Evolutionary conservation across 2,797 vertebrate species (phyloP), one percentile per base, ranked within the genome.

Genomic region (Pterois miles): DNA sequence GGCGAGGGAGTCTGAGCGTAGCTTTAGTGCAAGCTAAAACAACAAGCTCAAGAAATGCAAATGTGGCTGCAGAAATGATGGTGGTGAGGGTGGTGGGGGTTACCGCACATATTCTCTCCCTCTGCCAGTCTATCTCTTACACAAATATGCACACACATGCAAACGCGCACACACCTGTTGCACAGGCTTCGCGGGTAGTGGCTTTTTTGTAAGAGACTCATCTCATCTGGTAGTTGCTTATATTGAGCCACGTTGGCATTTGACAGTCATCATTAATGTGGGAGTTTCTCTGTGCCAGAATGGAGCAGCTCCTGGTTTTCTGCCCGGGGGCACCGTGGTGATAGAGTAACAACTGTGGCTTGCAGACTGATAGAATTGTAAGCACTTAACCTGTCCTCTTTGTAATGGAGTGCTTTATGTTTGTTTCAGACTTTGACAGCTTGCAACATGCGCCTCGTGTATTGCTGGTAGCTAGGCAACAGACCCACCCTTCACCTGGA

Each of bases 21-120:
- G 87, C 87, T 89, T 77, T 57, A 91, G 90, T 86, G 75, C 82
- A 74, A 85, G 89, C 89, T 92, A 88, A 95, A 94, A 94, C 86
- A 95, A 94, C 93, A 93, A 85, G 82, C 84, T 86, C 60, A 53
- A 88, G 74, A 93, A 90, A 95, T 91, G 89, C 91, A 91, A 94
- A 93, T 92, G 78, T 63, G 80, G 76, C 81, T 86, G 40, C 75
- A 84, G 68, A 67, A 72, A 53, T 59, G 1, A 34, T 38, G 33
- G 56, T 58, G 54, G 27, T 43, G 48, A 34, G 59, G 48, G 5
- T 5, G 73, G 78, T 3, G 56, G 74, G 69, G 59, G 56, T 67
- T 74, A 72, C 84, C 63, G 8, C 80, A 81, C 85, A 78, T 64
- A 72, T 76, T 83, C 68, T 74, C 68, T 80, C 66, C 52, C 53